phyloP scores from a whole-genome alignment of 2,797 vertebrate species.

The Eulemur albifrons region DNA sequence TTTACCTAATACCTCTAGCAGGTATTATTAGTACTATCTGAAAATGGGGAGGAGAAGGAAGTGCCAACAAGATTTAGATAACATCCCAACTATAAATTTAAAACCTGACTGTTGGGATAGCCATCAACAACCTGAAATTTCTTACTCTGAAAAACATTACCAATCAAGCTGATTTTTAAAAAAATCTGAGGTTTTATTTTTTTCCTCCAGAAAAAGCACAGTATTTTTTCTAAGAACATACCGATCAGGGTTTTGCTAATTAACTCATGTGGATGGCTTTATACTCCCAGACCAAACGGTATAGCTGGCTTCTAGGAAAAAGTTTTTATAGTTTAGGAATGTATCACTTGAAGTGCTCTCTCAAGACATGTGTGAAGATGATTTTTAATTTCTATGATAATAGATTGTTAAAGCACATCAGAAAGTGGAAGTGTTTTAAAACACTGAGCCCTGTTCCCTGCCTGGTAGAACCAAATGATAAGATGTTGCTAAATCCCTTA shows the following conservation, averaged over 20 bases:
- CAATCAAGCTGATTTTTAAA: not conserved
- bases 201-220: slow-evolving; percentile 17
- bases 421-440: slow-evolving; percentile 45
- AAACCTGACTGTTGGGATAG: not conserved
- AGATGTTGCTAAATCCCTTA: slow-evolving; percentile 4
- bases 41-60: not conserved
- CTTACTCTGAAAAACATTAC: not conserved
- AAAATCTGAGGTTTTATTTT: slow-evolving; percentile 20
- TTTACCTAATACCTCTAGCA: too few relatives aligned
- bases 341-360: not conserved
- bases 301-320: slow-evolving; percentile 6
- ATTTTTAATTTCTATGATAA: slow-evolving; percentile 9
- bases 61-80: not conserved
- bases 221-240: not conserved
- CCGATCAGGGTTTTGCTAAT: not conserved
- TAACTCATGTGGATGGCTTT: not conserved
- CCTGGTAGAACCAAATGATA: slow-evolving; percentile 12
- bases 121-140: not conserved
- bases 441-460: not conserved
- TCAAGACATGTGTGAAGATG: not conserved
- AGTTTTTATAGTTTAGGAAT: not conserved
- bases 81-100: slow-evolving; percentile 6
- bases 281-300: not conserved
- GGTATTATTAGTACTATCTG: not conserved
- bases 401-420: slow-evolving; percentile 53